These are phyloP conservation scores for Apeltes quadracus DNA, from an alignment of 2,113 vertebrate species.

Conservation along the genomic window DNA sequence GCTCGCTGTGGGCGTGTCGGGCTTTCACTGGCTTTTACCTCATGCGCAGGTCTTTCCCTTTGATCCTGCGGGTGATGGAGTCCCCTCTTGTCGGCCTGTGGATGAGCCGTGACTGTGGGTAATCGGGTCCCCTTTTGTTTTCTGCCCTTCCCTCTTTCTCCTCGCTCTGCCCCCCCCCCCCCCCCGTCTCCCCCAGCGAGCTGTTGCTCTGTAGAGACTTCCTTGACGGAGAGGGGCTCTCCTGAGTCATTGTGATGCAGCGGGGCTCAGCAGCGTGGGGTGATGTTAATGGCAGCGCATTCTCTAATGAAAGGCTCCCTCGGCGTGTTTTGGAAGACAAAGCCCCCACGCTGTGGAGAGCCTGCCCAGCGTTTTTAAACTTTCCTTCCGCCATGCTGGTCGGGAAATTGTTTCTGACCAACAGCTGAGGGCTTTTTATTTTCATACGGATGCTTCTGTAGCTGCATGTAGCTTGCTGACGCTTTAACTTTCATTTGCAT, in stretches of 20 bases:
- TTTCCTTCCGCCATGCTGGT: constrained; percentile 58
- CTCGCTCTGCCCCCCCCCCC: constrained; percentile 64
- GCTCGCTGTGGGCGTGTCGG: constrained; percentile 48
- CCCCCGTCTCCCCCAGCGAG: constrained; percentile 60
- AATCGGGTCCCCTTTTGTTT: constrained; percentile 77
- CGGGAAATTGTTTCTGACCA: constrained; percentile 60
- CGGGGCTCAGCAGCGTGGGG: constrained; percentile 70
- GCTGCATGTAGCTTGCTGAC: constrained; percentile 31
- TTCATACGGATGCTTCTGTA: constrained; percentile 29
- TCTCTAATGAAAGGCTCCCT: constrained; percentile 77
- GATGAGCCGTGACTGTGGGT: constrained; percentile 76
- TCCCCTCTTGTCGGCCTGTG: constrained; percentile 70
- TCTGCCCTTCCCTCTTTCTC: constrained; percentile 29
- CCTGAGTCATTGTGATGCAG: constrained; percentile 79
- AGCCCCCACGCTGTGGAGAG: constrained; percentile 66
- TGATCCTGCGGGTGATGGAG: constrained; percentile 78
- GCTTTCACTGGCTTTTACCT: constrained; percentile 75
- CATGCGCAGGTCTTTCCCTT: constrained; percentile 60
- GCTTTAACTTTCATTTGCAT: constrained; percentile 45
- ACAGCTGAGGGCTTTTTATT: constrained; percentile 15
- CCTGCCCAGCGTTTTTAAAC: constrained; percentile 50
- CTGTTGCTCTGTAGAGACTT: constrained; percentile 69
- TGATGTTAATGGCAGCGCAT: constrained; percentile 80
- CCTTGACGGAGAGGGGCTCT: constrained; percentile 73
- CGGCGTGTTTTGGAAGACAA: constrained; percentile 75